Conservation (phyloP, 2,113 vertebrate species). For the Anhinga anhinga region DNA sequence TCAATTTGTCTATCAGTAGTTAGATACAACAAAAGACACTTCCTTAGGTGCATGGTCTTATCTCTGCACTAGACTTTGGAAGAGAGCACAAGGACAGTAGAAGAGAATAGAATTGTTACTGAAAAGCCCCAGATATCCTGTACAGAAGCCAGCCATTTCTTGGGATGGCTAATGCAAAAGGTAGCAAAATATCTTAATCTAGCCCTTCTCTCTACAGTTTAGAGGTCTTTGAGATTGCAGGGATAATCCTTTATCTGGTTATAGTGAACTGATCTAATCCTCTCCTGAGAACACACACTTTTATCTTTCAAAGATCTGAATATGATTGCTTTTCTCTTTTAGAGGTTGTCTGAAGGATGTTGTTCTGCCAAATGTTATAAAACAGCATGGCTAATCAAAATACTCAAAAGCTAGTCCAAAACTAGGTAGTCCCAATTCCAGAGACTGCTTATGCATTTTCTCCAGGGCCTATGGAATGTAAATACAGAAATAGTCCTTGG, state of each 20-base stretch:
- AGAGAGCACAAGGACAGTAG: not conserved
- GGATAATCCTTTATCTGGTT: not conserved
- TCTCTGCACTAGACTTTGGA: not conserved
- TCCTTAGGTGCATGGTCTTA: not conserved
- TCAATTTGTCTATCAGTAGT: not conserved
- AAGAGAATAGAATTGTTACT: not conserved
- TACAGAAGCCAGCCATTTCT: not conserved
- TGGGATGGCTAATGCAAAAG: not conserved
- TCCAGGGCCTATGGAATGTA: not conserved
- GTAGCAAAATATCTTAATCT: not conserved
- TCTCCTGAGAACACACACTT: not conserved
- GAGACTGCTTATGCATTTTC: not conserved
- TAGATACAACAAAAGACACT: not conserved
- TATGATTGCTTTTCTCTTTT: not conserved
- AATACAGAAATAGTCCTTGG: not conserved
- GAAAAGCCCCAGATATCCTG: not conserved
- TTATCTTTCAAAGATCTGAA: not conserved
- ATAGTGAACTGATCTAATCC: not conserved
- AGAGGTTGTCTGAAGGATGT: not conserved
- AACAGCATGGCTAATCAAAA: not conserved
- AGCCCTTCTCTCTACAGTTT: not conserved
- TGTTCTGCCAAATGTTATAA: not conserved
- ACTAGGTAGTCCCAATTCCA: not conserved
- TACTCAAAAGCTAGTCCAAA: not conserved
- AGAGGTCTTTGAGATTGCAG: not conserved